Evolutionary conservation across 2,797 vertebrate genomes (phyloP), one percentile per base, ranked within the genome.

Genomic region (Phylloscopus collybita): DNA sequence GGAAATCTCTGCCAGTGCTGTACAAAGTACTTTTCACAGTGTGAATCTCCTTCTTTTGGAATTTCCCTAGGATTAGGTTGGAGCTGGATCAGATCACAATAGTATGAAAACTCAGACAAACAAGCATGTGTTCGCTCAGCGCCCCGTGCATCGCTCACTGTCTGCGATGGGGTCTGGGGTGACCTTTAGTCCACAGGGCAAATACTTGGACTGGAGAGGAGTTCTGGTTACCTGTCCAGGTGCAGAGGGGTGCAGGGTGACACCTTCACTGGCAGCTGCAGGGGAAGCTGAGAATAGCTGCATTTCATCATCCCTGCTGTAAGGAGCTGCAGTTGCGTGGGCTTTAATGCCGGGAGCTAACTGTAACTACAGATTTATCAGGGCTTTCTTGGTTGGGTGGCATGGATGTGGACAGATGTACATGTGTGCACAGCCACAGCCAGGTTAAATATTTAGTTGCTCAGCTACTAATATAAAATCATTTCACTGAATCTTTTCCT

Each of bases 151-250:
- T 88, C 27, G 0, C 53, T 26, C 70, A 70, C 67, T 83, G 4
- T 57, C 86, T 91, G 22, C 22, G 67, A 45, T 60, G 82, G 89
- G 93, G 89, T 82, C 50, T 75, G 47, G 53, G 54, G 62, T 95
- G 96, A 96, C 83, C 92, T 92, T 83, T 67, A 70, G 76, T 75
- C 75, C 26, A 74, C 51, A 92, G 93, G 95, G 88, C 91, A 97
- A 93, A 97, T 88, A 90, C 76, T 91, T 69, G 84, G 82, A 50
- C 86, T 66, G 70, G 84, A 53, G 5, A 29, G 40, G 74, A 88
- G 36, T 61, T 47, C 95, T 64, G 20, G 80, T 96, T 90, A 69
- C 84, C 93, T 74, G 36, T 47, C n/a, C 89, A 94, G 83, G 95
- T 92, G 93, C 50, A 70, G 47, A 79, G 85, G 51, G 40, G 59